Conservation (phyloP, 2,888 invertebrate species). For the Ypsolopha sequella region DNA sequence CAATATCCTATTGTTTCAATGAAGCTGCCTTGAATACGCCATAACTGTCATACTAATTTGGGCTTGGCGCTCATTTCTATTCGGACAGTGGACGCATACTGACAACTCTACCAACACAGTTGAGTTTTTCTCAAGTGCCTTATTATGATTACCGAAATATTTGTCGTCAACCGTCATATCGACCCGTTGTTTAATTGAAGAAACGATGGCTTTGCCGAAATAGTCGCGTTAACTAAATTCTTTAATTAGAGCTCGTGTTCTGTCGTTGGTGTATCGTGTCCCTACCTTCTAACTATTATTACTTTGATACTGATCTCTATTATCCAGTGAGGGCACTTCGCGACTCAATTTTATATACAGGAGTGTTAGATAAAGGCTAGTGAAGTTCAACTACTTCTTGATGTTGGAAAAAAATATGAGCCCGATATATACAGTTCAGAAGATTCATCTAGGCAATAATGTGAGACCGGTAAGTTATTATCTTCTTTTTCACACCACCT, state of each 20-base stretch:
- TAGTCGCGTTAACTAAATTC: constrained; percentile 38
- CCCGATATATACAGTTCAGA: constrained; percentile 44
- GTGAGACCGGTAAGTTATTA: constrained; percentile 38
- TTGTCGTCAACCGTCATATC: constrained; percentile 11
- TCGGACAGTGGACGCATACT: constrained; percentile 28
- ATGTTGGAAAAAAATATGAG: constrained; percentile 25
- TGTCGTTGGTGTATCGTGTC: constrained; percentile 43
- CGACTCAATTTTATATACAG: constrained; percentile 39
- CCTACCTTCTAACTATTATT: constrained; percentile 42
- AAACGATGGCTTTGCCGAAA: constrained; percentile 18
- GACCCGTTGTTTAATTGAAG: constrained; percentile 24
- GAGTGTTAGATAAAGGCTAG: constrained; percentile 17
- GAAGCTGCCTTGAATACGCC: constrained; percentile 51
- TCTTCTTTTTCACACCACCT: too few relatives aligned
- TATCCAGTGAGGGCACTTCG: constrained; percentile 43
- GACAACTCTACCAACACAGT: constrained; percentile 13
- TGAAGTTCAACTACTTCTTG: constrained; percentile 14
- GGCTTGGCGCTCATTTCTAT: constrained; percentile 41
- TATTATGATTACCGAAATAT: neutral
- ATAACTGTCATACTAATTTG: constrained; percentile 41
- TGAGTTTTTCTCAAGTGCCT: neutral
- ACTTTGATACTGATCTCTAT: constrained; percentile 53
- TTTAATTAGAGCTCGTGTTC: constrained; percentile 49
- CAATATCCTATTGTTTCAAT: constrained; percentile 53
- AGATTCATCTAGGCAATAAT: constrained; percentile 32